These are phyloP conservation scores for Sicus ferrugineus DNA, from an alignment of 2,888 invertebrate species.

Conservation along the genomic window DNA sequence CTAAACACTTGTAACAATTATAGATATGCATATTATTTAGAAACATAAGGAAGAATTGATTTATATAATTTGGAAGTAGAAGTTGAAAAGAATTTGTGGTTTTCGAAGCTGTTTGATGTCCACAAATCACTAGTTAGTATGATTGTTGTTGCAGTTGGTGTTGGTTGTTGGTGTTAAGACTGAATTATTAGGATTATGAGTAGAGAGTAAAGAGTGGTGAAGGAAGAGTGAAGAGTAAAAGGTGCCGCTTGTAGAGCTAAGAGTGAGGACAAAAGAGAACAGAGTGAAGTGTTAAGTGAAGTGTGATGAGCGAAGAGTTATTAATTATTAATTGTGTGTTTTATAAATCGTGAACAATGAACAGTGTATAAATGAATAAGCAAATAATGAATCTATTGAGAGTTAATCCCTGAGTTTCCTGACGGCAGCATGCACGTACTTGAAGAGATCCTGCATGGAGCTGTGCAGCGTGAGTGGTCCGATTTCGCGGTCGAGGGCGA, in stretches of 20 bases:
- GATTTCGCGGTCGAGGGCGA: constrained; percentile 84
- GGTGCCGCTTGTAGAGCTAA: no score
- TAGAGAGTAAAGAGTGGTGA: no score
- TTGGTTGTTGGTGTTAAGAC: background rate
- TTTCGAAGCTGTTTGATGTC: background rate
- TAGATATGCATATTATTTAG: background rate
- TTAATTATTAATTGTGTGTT: no score
- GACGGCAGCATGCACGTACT: constrained; percentile 73
- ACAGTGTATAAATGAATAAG: no score
- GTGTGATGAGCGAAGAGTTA: no score
- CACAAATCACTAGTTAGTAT: background rate
- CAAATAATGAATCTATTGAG: constrained; percentile 52
- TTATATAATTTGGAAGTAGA: background rate
- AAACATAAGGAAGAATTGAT: constrained; percentile 3
- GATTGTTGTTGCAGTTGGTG: constrained; percentile 11
- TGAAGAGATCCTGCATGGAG: constrained; percentile 85
- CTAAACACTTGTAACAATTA: background rate
- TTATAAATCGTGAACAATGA: no score
- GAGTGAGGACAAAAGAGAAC: no score
- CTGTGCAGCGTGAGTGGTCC: constrained; percentile 89
- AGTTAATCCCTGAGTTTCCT: constrained; percentile 61
- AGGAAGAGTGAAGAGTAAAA: no score
- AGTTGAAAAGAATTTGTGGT: constrained; percentile 17
- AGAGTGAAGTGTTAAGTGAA: no score
- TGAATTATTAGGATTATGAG: no score